These are phyloP conservation scores for Campoplex nolae DNA, from an alignment of 2,888 invertebrate species.

Conservation along the genomic window DNA sequence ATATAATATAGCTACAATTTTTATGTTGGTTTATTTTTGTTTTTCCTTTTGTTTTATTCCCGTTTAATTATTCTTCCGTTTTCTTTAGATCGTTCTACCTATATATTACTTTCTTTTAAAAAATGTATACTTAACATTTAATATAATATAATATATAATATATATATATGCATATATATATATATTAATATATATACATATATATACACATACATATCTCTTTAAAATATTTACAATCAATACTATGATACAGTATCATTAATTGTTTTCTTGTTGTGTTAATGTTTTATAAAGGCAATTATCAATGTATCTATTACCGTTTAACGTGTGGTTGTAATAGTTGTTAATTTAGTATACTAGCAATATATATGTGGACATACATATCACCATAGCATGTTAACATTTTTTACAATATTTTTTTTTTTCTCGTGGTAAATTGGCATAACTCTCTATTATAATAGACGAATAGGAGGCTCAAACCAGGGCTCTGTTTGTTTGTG, in stretches of 20 bases:
- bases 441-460: conserved; percentile 71
- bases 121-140: conserved; percentile 84
- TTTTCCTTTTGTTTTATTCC: conserved; percentile 43
- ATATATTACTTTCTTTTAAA: conserved; percentile 85
- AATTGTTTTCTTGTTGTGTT: conserved; percentile 77
- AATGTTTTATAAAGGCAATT: conserved; percentile 84
- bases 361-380: background rate
- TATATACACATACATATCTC: conserved; percentile 77
- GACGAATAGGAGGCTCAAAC: conserved; percentile 51
- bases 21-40: conserved; percentile 74
- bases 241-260: conserved; percentile 82
- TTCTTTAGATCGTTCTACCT: conserved; percentile 75
- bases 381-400: conserved; percentile 74
- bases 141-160: conserved; percentile 74
- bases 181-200: conserved; percentile 74
- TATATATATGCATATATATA: conserved; percentile 60
- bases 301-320: conserved; percentile 82
- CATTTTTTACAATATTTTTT: conserved; percentile 77
- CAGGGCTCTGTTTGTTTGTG: conserved; percentile 37
- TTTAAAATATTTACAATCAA: conserved; percentile 84
- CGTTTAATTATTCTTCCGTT: conserved; percentile 50
- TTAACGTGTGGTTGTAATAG: conserved; percentile 73
- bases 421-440: conserved; percentile 74
- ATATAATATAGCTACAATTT: conserved; percentile 82
- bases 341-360: conserved; percentile 43